Evolutionary conservation across 2,797 vertebrate species (phyloP).

Genomic region (Lutjanus argentimaculatus): DNA sequence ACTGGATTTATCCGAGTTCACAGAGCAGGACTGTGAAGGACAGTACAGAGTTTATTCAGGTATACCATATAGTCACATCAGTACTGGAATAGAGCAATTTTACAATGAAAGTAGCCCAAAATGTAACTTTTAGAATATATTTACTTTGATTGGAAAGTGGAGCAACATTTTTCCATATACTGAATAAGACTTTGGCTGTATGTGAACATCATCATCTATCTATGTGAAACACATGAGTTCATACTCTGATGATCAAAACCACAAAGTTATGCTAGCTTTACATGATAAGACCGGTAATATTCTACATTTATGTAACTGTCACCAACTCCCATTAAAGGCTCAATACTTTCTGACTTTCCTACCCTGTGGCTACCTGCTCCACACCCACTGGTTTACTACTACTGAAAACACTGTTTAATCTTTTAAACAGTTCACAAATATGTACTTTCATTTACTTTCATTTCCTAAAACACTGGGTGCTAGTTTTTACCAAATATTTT

Average conservation of each 20-base stretch:
- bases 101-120: background rate
- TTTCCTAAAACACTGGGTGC: background rate
- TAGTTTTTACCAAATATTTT: background rate
- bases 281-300: background rate
- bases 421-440: too few relatives aligned
- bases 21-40: slow-evolving; percentile 40
- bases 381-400: too few relatives aligned
- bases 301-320: background rate
- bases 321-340: background rate
- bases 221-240: too few relatives aligned
- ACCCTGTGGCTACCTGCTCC: too few relatives aligned
- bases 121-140: background rate
- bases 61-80: slow-evolving; percentile 15
- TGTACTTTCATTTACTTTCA: too few relatives aligned
- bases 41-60: slow-evolving; percentile 36
- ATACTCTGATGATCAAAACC: background rate
- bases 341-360: background rate
- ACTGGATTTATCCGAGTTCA: slow-evolving; percentile 48
- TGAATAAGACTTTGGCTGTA: background rate
- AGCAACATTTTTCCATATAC: background rate
- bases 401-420: too few relatives aligned
- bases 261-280: background rate
- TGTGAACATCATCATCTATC: background rate
- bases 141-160: background rate
- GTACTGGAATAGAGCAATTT: background rate